Percentiles rank a stretch among this genome's conserved stretches.
Evolutionary conservation across 2,113 vertebrate genomes (phyloP).

Genomic region (Progne subis): DNA sequence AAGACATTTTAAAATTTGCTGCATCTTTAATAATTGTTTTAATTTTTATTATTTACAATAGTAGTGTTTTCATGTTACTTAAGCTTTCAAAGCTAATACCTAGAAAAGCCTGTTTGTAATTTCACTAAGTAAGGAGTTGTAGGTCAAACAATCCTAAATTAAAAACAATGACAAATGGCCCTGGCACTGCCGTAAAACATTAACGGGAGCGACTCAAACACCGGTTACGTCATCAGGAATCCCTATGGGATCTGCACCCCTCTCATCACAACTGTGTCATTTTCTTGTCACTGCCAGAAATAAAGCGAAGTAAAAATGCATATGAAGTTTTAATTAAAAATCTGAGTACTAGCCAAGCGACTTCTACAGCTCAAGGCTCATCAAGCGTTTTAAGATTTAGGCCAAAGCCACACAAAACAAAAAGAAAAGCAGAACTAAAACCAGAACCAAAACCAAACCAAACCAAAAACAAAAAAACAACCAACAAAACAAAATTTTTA

Average conservation of each 20-base stretch:
- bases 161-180: constrained; percentile 59
- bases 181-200: constrained; percentile 36
- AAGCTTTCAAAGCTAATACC: not conserved
- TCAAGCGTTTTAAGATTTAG: constrained; percentile 14
- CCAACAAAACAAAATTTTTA: not conserved
- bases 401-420: not conserved
- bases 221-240: constrained; percentile 53
- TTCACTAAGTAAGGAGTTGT: constrained; percentile 32
- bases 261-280: constrained; percentile 43
- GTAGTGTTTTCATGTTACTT: not conserved
- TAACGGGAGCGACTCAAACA: constrained; percentile 59
- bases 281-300: constrained; percentile 61
- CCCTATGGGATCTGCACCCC: not conserved
- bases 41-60: not conserved
- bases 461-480: not conserved
- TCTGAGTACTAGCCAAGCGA: not conserved
- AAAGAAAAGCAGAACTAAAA: not conserved
- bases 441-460: too few species aligned
- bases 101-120: not conserved
- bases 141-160: constrained; percentile 61
- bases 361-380: constrained; percentile 29
- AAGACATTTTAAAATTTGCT: not conserved
- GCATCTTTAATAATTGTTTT: not conserved
- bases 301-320: constrained; percentile 53
- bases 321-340: constrained; percentile 64